A percentile compares a stretch with the other conserved stretches of the same genome.
These are phyloP conservation scores for Eremophila alpestris DNA, from an alignment of 2,797 vertebrate species.

Conservation along the genomic window DNA sequence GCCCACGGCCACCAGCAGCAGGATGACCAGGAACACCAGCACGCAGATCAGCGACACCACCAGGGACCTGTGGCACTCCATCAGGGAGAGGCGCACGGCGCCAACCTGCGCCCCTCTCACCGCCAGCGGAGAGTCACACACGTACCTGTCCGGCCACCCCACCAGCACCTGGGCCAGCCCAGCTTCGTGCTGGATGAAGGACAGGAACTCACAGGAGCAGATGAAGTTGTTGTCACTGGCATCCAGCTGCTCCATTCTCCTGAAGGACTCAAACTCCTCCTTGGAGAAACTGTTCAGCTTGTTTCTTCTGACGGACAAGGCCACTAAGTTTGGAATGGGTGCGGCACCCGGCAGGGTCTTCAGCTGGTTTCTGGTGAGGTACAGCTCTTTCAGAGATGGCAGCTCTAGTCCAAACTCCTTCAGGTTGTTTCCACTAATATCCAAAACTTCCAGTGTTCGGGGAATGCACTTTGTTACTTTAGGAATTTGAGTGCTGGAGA, in stretches of 20 bases:
- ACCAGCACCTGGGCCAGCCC: slow-evolving; percentile 25
- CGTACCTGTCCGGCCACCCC: slow-evolving; percentile 72
- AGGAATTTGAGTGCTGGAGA: slow-evolving; percentile 75
- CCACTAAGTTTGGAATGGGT: slow-evolving; percentile 41
- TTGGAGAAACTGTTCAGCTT: slow-evolving; percentile 70
- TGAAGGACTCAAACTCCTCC: slow-evolving; percentile 68
- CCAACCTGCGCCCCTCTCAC: slow-evolving; percentile 64
- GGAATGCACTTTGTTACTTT: slow-evolving; percentile 74
- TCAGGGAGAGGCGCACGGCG: slow-evolving; percentile 36
- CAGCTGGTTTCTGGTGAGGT: slow-evolving; percentile 80
- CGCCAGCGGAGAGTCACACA: slow-evolving; percentile 78
- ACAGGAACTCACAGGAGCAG: slow-evolving; percentile 82
- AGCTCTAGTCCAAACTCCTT: slow-evolving; percentile 66
- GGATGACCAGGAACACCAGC: slow-evolving; percentile 39
- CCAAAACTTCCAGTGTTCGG: slow-evolving; percentile 70
- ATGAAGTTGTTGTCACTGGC: slow-evolving; percentile 77
- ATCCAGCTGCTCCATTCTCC: slow-evolving; percentile 69
- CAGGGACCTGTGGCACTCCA: slow-evolving; percentile 73
- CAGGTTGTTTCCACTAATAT: slow-evolving; percentile 80
- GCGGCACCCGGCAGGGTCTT: slow-evolving; percentile 68
- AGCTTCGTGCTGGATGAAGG: slow-evolving; percentile 51
- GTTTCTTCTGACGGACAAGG: slow-evolving; percentile 73
- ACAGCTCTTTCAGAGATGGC: slow-evolving; percentile 73
- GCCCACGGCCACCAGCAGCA: slow-evolving; percentile 32
- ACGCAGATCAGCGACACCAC: slow-evolving; percentile 62